Evolutionary conservation across 2,888 invertebrate species (phyloP), one percentile per base, ranked within the genome.

Genomic region (Eumerus sabulonum): DNA sequence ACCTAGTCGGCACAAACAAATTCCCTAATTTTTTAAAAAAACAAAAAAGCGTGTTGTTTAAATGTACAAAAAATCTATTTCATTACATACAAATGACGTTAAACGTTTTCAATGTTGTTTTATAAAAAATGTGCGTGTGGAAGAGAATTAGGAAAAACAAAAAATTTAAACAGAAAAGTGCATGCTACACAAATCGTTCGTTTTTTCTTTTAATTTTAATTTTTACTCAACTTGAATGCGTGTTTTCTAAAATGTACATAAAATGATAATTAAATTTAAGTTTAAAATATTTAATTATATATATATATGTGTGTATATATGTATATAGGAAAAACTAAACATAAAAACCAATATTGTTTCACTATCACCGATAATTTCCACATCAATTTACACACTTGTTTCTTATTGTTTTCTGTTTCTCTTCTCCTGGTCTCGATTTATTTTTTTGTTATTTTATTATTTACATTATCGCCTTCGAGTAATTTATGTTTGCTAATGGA

Each of bases 291-390:
- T 36, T 62, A 42, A 60, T 59, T 51, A 53, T 72, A 53, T n/a
- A n/a, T n/a, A n/a, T n/a, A n/a, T n/a, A n/a, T n/a, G n/a, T n/a
- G n/a, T n/a, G n/a, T n/a, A n/a, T n/a, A n/a, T n/a, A n/a, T n/a
- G n/a, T n/a, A n/a, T n/a, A n/a, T n/a, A n/a, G n/a, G n/a, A 54
- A 72, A 70, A 54, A 63, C 59, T 79, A 73, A 79, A 70, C 68
- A 70, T 70, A 79, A 71, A 63, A 79, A 68, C 56, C 63, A 64
- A 72, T 74, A 79, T 74, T 79, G 70, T 74, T 79, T 68, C 79
- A 79, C 79, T 79, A 79, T 74, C 74, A 74, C 79, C 79, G 64
- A 64, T 79, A 79, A 72, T 59, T 72, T 72, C n/a, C 27, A 27
- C 7, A 27, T 27, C 59, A 79, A 74, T 79, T 44, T 79, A 79